Percentiles rank a stretch among this genome's conserved stretches.
Conservation (phyloP, 2,113 vertebrate genomes). For the Ammodytes dubius region DNA sequence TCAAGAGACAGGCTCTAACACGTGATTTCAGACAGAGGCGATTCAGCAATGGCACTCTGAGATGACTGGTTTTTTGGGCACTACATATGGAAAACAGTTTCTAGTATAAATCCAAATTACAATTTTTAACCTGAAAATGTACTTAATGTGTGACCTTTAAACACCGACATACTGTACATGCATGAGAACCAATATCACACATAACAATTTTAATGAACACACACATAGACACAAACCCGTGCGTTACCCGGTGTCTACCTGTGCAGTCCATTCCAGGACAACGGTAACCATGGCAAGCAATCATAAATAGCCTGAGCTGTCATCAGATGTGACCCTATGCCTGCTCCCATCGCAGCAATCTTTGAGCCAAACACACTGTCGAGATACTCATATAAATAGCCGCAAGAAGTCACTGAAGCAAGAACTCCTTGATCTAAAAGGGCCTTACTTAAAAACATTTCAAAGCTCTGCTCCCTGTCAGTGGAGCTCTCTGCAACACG, state of each 20-base stretch:
- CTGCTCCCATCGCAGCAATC: constrained; percentile 1
- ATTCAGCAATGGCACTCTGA: too few relatives aligned
- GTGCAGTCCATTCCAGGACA: constrained; percentile 6
- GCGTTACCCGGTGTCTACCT: constrained; percentile 6
- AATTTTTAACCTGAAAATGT: too few relatives aligned
- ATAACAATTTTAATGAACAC: background rate
- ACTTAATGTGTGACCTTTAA: too few relatives aligned
- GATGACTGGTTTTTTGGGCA: too few relatives aligned
- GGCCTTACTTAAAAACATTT: constrained; percentile 21
- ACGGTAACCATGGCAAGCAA: constrained; percentile 21
- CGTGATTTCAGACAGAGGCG: too few relatives aligned
- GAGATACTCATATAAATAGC: constrained; percentile 43
- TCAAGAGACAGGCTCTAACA: too few relatives aligned
- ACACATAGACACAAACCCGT: background rate
- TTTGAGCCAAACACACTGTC: constrained; percentile 27
- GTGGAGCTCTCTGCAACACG: constrained; percentile 3
- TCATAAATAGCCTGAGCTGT: constrained; percentile 38
- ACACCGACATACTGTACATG: too few relatives aligned
- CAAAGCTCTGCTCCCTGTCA: constrained; percentile 18
- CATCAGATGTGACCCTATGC: constrained; percentile 20
- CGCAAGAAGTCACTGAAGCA: constrained; percentile 32
- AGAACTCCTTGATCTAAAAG: constrained; percentile 27
- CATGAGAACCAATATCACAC: background rate
- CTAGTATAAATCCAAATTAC: too few relatives aligned
- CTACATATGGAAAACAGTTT: too few relatives aligned